A percentile compares a stretch with the other conserved stretches of the same genome.
These are phyloP conservation scores for Microtus pennsylvanicus DNA, from an alignment of 2,113 vertebrate species.

Conservation along the genomic window DNA sequence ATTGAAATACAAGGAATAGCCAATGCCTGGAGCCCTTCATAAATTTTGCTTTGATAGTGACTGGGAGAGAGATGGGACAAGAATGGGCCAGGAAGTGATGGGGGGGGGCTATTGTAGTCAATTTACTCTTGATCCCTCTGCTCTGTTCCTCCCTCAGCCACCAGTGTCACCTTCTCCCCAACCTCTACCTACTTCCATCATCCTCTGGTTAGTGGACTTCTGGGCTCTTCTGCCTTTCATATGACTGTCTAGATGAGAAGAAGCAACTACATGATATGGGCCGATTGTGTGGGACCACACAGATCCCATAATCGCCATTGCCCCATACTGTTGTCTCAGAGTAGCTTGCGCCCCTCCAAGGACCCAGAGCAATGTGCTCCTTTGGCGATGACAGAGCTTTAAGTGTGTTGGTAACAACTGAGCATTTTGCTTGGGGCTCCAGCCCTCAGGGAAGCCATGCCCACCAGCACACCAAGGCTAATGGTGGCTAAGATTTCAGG, in stretches of 20 bases:
- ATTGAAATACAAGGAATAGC: constrained; percentile 88
- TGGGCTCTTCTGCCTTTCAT: neutral
- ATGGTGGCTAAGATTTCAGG: neutral
- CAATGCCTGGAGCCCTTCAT: constrained; percentile 85
- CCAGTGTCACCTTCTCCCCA: neutral
- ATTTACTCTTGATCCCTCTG: neutral
- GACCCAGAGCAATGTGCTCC: fast-evolving
- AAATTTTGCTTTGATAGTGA: constrained; percentile 86
- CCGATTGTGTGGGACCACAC: fast-evolving
- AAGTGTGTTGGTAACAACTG: neutral
- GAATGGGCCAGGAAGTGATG: constrained; percentile 33
- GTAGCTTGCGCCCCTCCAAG: neutral
- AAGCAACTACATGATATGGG: neutral
- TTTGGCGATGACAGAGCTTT: neutral
- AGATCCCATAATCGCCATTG: fast-evolving
- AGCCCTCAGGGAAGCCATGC: neutral
- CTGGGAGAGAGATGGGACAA: constrained; percentile 56
- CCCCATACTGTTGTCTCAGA: fast-evolving
- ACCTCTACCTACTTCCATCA: no score
- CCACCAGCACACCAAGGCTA: fast-evolving
- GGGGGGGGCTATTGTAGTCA: neutral
- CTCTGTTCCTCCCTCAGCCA: neutral
- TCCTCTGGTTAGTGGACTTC: neutral
- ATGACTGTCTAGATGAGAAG: neutral
- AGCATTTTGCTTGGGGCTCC: neutral